A percentile compares a stretch with the other conserved stretches of the same genome.
These are phyloP conservation scores for Acrocephalus kingi DNA, from an alignment of 2,113 vertebrate species.

Conservation along the genomic window DNA sequence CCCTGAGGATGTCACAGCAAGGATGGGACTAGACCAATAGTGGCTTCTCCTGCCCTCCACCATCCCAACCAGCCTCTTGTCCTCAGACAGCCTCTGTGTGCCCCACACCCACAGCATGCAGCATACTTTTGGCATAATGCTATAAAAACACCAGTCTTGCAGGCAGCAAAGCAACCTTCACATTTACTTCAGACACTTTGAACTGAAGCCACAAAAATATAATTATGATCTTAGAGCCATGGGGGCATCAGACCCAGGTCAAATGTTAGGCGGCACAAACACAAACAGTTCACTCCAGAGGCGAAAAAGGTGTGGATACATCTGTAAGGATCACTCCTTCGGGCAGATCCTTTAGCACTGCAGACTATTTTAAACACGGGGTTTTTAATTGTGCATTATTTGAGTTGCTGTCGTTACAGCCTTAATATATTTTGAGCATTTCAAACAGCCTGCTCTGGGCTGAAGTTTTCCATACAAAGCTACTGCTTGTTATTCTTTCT, in stretches of 20 bases:
- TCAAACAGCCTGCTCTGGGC: slow-evolving; percentile 20
- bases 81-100: neutral
- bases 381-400: neutral
- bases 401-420: neutral
- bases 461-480: neutral
- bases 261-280: neutral
- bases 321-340: neutral
- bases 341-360: slow-evolving; percentile 12
- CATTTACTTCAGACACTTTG: slow-evolving; percentile 49
- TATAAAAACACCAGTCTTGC: slow-evolving; percentile 49
- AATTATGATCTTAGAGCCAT: slow-evolving; percentile 37
- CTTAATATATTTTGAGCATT: neutral
- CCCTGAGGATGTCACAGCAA: neutral
- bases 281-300: slow-evolving; percentile 26
- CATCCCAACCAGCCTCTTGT: neutral
- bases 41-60: slow-evolving; percentile 7
- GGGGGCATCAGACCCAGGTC: slow-evolving; percentile 8
- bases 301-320: neutral
- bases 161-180: slow-evolving; percentile 51
- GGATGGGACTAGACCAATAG: neutral
- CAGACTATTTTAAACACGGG: neutral
- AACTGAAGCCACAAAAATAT: slow-evolving; percentile 50
- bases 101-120: neutral
- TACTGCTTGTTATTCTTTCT: slow-evolving; percentile 1
- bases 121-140: neutral